A percentile compares a stretch with the other conserved stretches of the same genome.
phyloP scores from a whole-genome alignment of 2,888 invertebrate species.

The Nephrocerus scutellatus region DNA sequence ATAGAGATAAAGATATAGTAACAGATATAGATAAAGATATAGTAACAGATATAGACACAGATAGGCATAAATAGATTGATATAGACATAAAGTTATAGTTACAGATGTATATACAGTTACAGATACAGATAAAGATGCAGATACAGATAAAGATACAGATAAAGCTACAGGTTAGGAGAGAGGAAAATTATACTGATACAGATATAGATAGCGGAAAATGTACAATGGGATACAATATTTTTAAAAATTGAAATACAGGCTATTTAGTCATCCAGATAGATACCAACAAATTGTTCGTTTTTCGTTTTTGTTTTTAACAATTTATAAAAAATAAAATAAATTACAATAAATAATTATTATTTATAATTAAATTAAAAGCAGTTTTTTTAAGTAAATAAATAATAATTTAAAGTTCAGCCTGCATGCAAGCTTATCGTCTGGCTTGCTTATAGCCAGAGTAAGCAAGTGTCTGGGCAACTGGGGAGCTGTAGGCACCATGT shows the following conservation, averaged over 20 bases:
- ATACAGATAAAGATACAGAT: not conserved
- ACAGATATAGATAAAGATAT: slow-evolving; percentile 19
- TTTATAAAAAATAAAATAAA: slow-evolving; percentile 32
- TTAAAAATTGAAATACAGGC: no score
- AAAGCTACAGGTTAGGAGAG: slow-evolving; percentile 3
- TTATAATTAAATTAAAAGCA: slow-evolving; percentile 34
- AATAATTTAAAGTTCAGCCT: slow-evolving; percentile 1
- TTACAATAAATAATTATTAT: slow-evolving; percentile 46
- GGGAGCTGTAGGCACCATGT: slow-evolving; percentile 51
- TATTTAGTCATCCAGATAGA: slow-evolving; percentile 7
- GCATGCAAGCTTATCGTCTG: slow-evolving; percentile 37
- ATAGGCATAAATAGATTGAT: slow-evolving; percentile 18
- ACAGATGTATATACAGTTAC: slow-evolving; percentile 4
- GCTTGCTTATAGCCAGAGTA: slow-evolving; percentile 50
- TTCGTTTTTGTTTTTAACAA: slow-evolving; percentile 29
- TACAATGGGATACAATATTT: slow-evolving; percentile 4
- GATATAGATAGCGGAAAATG: slow-evolving; percentile 20
- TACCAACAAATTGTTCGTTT: slow-evolving; percentile 37
- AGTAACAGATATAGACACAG: slow-evolving; percentile 17
- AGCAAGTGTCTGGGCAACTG: slow-evolving; percentile 51
- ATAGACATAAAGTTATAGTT: slow-evolving; percentile 10
- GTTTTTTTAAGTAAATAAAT: slow-evolving; percentile 4
- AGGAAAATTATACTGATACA: slow-evolving; percentile 16
- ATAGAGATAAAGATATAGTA: slow-evolving; percentile 13
- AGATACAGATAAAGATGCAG: slow-evolving; percentile 2